Percentiles rank a stretch among this genome's conserved stretches.
phyloP scores from a whole-genome alignment of 2,888 invertebrate species.

The Caenorhabditis becei region DNA sequence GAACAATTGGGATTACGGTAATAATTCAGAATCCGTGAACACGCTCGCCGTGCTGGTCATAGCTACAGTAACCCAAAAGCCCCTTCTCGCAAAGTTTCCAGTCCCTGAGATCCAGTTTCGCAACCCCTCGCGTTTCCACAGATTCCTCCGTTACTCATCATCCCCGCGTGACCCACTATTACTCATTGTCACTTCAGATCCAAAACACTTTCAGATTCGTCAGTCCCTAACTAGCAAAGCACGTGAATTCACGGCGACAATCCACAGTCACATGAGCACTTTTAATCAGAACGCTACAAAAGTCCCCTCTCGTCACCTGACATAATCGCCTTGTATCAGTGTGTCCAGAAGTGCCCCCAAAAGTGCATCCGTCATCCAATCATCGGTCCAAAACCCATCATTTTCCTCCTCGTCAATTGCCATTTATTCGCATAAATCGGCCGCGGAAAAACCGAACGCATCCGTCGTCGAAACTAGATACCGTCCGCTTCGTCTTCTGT shows the following conservation, averaged over 20 bases:
- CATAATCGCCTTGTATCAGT: constrained; percentile 41
- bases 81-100: too few relatives aligned
- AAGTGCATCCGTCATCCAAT: constrained; percentile 6
- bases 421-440: constrained; percentile 4
- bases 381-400: constrained; percentile 12
- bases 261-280: constrained; percentile 17
- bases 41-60: too few relatives aligned
- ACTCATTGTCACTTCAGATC: too few relatives aligned
- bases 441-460: constrained; percentile 37
- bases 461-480: constrained; percentile 9
- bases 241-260: constrained; percentile 3
- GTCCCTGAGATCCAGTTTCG: too few relatives aligned
- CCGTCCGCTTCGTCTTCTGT: background rate
- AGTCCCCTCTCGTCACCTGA: background rate
- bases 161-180: too few relatives aligned
- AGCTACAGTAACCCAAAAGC: too few relatives aligned
- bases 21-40: too few relatives aligned
- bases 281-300: constrained; percentile 24
- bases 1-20: too few relatives aligned
- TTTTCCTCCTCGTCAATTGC: constrained; percentile 24
- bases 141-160: too few relatives aligned
- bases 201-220: background rate
- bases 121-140: too few relatives aligned
- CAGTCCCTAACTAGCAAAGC: background rate
- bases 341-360: background rate